Evolutionary conservation across 30 jellyfish, hydroid and myxozoan genomes (phyloP).

Genomic region (Catostylus mosaicus): DNA sequence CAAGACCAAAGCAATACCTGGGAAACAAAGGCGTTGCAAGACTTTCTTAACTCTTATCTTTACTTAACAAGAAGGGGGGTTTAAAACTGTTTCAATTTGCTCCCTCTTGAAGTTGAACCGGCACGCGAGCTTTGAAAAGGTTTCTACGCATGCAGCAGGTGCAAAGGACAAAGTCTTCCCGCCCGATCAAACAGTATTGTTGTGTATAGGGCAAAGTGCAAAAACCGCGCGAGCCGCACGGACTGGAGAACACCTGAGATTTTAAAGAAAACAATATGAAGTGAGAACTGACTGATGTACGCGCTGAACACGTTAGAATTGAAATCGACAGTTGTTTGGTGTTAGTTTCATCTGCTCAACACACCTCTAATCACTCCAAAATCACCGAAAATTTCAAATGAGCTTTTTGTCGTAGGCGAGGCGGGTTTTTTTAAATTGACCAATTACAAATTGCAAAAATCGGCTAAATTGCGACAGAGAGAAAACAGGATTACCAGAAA

Average conservation of each 20-base stretch:
- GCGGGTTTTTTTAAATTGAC: neutral
- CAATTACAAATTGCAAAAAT: conserved; percentile 6
- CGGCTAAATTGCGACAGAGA: neutral
- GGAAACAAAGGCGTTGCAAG: too few species aligned
- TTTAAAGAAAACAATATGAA: neutral
- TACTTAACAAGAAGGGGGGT: too few species aligned
- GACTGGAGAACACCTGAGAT: conserved; percentile 35
- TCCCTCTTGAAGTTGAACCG: too few species aligned
- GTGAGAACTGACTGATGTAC: conserved; percentile 31
- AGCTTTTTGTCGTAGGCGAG: neutral
- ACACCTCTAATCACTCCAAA: conserved; percentile 20
- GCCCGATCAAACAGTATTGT: conserved; percentile 1
- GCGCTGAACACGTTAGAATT: conserved; percentile 5
- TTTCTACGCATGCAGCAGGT: neutral
- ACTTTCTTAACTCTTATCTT: too few species aligned
- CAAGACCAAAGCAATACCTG: too few species aligned
- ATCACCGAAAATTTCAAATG: conserved; percentile 28
- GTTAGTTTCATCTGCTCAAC: conserved; percentile 28
- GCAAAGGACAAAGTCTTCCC: neutral
- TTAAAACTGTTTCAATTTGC: too few species aligned
- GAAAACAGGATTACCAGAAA: neutral
- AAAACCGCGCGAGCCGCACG: conserved; percentile 59
- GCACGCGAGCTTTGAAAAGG: neutral
- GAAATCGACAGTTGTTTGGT: conserved; percentile 1
- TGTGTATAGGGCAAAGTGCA: neutral